Conservation (phyloP, 1,140 invertebrate species). For the Schlechtendalia chinensis region DNA sequence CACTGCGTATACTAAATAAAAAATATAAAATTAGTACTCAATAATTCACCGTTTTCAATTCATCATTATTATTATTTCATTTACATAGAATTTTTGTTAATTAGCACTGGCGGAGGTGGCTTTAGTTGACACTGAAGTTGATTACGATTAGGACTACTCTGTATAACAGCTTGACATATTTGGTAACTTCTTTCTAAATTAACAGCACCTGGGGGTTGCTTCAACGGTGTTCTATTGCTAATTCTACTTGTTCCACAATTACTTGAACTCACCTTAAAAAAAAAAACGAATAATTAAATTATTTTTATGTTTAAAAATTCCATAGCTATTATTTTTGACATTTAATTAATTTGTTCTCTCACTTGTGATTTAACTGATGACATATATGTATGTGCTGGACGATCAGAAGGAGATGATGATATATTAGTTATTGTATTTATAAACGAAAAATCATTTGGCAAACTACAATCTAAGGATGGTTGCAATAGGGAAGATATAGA, state of each 20-base stretch:
- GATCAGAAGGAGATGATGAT: slow-evolving; percentile 2
- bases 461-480: not conserved
- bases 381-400: slow-evolving; percentile 8
- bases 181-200: slow-evolving; percentile 92
- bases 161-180: slow-evolving; percentile 92
- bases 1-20: slow-evolving; percentile 6
- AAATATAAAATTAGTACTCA: not conserved
- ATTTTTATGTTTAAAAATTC: too few species aligned
- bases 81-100: slow-evolving; percentile 54
- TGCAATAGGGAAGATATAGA: not conserved
- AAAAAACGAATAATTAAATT: not conserved
- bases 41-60: too few species aligned
- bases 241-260: slow-evolving; percentile 52
- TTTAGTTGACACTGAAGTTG: slow-evolving; percentile 81
- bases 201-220: slow-evolving; percentile 80
- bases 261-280: slow-evolving; percentile 26
- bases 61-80: not conserved
- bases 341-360: too few species aligned
- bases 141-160: slow-evolving; percentile 85
- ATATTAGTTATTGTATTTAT: slow-evolving; percentile 36
- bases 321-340: too few species aligned
- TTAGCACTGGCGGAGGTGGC: slow-evolving; percentile 74
- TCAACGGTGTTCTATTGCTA: slow-evolving; percentile 54
- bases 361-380: slow-evolving; percentile 36
- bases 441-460: slow-evolving; percentile 25